Evolutionary conservation across 2,888 invertebrate genomes (phyloP).

Genomic region (Oasisia sp.): DNA sequence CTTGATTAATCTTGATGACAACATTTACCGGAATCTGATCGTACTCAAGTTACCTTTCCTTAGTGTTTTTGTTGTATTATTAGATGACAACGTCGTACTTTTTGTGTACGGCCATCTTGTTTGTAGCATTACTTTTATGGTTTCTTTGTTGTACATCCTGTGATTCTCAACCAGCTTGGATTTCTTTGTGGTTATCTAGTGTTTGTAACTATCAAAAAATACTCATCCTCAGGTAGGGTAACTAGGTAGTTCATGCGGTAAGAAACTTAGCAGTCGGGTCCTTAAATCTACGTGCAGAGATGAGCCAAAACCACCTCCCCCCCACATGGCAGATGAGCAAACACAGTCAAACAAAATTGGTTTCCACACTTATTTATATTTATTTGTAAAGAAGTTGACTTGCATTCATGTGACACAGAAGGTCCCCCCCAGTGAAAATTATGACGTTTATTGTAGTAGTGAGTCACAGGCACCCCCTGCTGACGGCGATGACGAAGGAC

Average conservation of each 20-base stretch:
- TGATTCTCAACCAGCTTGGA: not conserved
- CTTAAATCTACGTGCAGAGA: too few species aligned
- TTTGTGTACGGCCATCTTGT: not conserved
- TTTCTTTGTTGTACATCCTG: not conserved
- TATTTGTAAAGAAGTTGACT: too few species aligned
- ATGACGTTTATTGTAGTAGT: not conserved
- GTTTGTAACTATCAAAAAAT: not conserved
- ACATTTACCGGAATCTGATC: slow-evolving; percentile 27
- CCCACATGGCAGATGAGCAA: too few species aligned
- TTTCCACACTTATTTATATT: too few species aligned
- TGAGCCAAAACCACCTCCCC: too few species aligned
- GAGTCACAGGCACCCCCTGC: not conserved
- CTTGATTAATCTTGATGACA: not conserved
- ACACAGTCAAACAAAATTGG: too few species aligned
- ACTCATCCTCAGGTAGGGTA: too few species aligned
- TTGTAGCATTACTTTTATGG: not conserved
- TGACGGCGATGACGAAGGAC: not conserved
- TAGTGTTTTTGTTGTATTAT: not conserved
- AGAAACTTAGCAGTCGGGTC: too few species aligned
- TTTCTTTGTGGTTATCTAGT: not conserved
- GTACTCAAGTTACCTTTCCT: not conserved
- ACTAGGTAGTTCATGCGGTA: too few species aligned
- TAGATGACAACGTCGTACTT: not conserved
- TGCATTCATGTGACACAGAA: not conserved
- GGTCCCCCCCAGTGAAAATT: not conserved